These are phyloP conservation scores for Parascotia fuliginaria DNA, from an alignment of 2,888 invertebrate species.

Conservation along the genomic window DNA sequence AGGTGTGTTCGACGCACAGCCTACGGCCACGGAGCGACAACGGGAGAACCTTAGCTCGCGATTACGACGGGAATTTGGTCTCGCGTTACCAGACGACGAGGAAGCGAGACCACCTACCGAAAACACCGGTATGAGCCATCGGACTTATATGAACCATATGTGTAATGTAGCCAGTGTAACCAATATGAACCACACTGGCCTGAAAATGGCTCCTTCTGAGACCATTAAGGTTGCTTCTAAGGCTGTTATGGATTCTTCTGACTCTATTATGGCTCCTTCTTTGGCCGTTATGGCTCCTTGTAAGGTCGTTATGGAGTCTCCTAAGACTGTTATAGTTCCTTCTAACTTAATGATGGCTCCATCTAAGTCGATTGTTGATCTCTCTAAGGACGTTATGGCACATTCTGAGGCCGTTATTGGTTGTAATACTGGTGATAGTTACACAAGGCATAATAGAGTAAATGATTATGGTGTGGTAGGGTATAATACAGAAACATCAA, in stretches of 20 bases:
- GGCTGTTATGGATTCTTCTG: no score
- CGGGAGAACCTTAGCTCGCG: conserved; percentile 95
- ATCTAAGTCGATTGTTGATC: no score
- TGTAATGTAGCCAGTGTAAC: conserved; percentile 7
- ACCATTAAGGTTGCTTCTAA: no score
- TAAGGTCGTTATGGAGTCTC: no score
- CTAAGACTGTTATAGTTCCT: no score
- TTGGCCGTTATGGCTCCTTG: no score
- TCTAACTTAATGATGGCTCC: no score
- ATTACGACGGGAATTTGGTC: conserved; percentile 92
- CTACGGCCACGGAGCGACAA: conserved; percentile 93
- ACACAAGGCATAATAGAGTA: not conserved
- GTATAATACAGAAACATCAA: not conserved
- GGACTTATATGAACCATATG: conserved; percentile 26
- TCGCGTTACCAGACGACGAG: conserved; percentile 89
- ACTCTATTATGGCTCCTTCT: no score
- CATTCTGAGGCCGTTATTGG: not conserved
- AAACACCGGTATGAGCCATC: conserved; percentile 46
- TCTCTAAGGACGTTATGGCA: no score
- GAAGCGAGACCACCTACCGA: conserved; percentile 85
- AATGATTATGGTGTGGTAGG: not conserved
- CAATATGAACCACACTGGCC: conserved; percentile 6
- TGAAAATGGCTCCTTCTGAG: not conserved
- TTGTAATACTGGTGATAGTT: not conserved
- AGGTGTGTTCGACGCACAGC: conserved; percentile 93